Evolutionary conservation across 2,888 invertebrate genomes (phyloP).

Genomic region (Cheilosia urbana): DNA sequence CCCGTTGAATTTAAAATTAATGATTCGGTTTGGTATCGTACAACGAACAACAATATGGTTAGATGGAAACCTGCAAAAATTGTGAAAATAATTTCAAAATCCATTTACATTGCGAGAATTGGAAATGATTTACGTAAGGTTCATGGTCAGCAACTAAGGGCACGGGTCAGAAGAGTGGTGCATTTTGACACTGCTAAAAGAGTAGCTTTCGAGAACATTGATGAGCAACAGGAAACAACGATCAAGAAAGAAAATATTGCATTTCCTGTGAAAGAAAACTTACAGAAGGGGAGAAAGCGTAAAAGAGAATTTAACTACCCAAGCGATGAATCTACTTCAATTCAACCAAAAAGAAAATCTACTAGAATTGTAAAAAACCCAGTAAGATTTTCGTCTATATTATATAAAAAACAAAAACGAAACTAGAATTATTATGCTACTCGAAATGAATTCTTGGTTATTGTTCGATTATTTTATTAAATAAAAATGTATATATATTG

Average conservation of each 20-base stretch:
- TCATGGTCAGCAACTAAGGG: conserved; percentile 21
- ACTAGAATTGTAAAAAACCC: conserved; percentile 4
- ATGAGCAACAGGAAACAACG: not conserved
- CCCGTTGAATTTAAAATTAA: not conserved
- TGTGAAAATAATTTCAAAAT: conserved; percentile 22
- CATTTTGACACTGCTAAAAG: conserved; percentile 4
- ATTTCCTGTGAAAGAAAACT: not conserved
- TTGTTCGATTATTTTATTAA: too few relatives aligned
- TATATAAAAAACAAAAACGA: not conserved
- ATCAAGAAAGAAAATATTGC: not conserved
- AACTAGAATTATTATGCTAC: too few relatives aligned
- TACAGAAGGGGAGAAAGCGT: not conserved
- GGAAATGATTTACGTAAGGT: conserved; percentile 24
- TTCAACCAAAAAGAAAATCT: not conserved
- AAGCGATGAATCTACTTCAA: not conserved
- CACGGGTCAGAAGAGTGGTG: not conserved
- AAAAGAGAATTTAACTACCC: not conserved
- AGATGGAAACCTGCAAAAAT: conserved; percentile 24
- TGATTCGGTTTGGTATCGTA: conserved; percentile 37
- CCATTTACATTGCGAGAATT: conserved; percentile 16
- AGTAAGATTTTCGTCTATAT: conserved; percentile 9
- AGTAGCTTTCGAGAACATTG: not conserved
- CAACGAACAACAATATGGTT: conserved; percentile 24
- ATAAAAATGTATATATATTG: too few relatives aligned
- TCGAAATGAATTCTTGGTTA: too few relatives aligned